Conservation (phyloP, 2,888 invertebrate species). For the Cerastis rubricosa region DNA sequence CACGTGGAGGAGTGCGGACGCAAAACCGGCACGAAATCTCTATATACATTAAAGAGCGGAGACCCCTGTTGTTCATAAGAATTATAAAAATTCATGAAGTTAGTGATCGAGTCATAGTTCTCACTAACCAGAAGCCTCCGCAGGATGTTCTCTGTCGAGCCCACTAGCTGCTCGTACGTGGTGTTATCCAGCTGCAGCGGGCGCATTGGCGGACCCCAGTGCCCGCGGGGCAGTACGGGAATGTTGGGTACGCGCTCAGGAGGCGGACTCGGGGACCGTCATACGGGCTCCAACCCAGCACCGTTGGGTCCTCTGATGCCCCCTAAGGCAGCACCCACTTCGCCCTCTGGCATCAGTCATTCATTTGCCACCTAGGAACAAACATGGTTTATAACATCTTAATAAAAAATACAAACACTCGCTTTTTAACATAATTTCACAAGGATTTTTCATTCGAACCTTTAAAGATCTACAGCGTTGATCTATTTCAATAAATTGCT, state of each 20-base stretch:
- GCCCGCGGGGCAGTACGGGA: conserved; percentile 92
- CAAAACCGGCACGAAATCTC: conserved; percentile 93
- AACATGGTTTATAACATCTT: neutral
- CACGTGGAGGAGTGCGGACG: conserved; percentile 95
- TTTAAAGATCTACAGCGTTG: neutral
- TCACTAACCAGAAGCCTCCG: conserved; percentile 95
- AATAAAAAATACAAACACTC: too few species aligned
- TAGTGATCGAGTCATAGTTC: conserved; percentile 96
- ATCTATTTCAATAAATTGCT: neutral
- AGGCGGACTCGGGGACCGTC: conserved; percentile 93
- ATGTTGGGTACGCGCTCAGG: conserved; percentile 36
- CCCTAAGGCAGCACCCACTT: conserved; percentile 87
- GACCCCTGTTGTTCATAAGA: conserved; percentile 86
- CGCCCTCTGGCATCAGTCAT: conserved; percentile 59
- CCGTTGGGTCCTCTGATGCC: conserved; percentile 79
- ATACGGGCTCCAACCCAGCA: conserved; percentile 97
- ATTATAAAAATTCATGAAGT: conserved; percentile 93
- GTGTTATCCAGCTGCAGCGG: neutral
- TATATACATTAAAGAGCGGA: conserved; percentile 93
- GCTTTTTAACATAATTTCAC: neutral
- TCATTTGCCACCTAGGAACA: conserved; percentile 1
- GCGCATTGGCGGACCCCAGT: conserved; percentile 79
- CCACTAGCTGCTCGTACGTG: conserved; percentile 2
- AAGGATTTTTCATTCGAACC: neutral
- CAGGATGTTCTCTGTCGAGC: conserved; percentile 88